Evolutionary conservation across 2,888 invertebrate species (phyloP).

Genomic region (Troides aeacus): DNA sequence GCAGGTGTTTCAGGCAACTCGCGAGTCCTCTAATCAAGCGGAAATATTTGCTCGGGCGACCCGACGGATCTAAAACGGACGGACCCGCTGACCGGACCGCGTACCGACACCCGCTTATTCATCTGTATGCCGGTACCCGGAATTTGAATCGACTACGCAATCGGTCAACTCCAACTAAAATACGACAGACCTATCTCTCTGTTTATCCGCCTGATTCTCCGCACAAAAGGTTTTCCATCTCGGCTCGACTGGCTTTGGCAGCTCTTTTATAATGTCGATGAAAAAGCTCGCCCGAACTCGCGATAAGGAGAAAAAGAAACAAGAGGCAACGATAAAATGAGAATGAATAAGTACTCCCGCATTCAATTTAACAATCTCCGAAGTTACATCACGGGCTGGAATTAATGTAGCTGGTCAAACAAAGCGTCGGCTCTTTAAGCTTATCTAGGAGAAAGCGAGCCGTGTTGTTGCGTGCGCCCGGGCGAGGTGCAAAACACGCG

Average conservation of each 20-base stretch:
- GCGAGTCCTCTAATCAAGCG: constrained; percentile 74
- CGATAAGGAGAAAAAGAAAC: constrained; percentile 42
- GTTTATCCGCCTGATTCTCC: constrained; percentile 46
- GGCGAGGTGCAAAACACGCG: constrained; percentile 46
- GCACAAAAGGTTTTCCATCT: constrained; percentile 37
- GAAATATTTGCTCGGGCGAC: constrained; percentile 70
- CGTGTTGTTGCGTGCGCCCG: constrained; percentile 38
- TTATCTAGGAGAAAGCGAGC: constrained; percentile 71
- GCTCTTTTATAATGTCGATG: constrained; percentile 31
- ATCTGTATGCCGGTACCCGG: constrained; percentile 37
- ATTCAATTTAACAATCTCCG: constrained; percentile 66
- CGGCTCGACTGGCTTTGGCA: constrained; percentile 24
- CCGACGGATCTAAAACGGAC: constrained; percentile 47
- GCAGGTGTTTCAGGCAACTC: constrained; percentile 67
- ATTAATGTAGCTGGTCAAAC: constrained; percentile 69
- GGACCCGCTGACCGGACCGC: constrained; percentile 44
- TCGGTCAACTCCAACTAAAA: constrained; percentile 53
- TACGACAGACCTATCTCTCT: constrained; percentile 47
- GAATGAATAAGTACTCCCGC: constrained; percentile 53
- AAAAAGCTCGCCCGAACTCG: constrained; percentile 23
- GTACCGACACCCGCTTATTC: constrained; percentile 34
- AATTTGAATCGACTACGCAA: constrained; percentile 36
- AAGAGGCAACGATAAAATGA: constrained; percentile 45
- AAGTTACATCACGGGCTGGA: constrained; percentile 61
- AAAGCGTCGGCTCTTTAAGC: constrained; percentile 55